Base-by-base conservation (phyloP, 2,113 vertebrate genomes). In the Oncorhynchus tshawytscha region DNA sequence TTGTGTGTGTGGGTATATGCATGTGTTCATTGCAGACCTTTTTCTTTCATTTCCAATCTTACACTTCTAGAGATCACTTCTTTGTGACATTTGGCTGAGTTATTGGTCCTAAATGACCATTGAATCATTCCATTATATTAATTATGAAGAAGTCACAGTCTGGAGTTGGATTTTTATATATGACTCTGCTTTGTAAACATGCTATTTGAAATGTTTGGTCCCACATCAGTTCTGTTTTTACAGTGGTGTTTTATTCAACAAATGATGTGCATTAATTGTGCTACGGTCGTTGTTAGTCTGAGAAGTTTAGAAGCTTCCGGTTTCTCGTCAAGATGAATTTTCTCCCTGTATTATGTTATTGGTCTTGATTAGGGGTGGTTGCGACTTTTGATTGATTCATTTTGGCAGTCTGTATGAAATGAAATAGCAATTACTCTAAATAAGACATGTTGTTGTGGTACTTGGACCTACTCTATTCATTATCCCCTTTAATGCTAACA, bases 281-380 rank as follows among this genome's bases (percentile, higher is more conserved):
- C 9, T 45, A 11, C 11, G 39, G 39, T 45, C 39, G 2, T 9
- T 45, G 8, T 11, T 45, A 20, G 54, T 57, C 6, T 57, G 13
- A 57, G 20, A 18, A 18, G 13, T 57, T 57, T 57, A 20, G 20
- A 20, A 45, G 39, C 39, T 45, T 45, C 39, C 39, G 8, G 9
- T 45, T 45, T 45, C 9, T 45, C 9, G 39, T 45, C 39, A 11
- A 22, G 73, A 72, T 31, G 6, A 31, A 29, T 68, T 9, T 16
- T 85, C 81, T 70, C 62, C 3, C 12, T 24, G 24, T 45, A 34
- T 22, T 20, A 39, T 65, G 54, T 48, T 16, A 29, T 29, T 49
- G 75, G 84, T 48, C 80, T 84, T 81, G 82, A 88, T 45, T 78
- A 72, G 62, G 78, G 79, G 76, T 78, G 80, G 82, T 70, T 81